Base-by-base conservation (phyloP, 2,888 invertebrate genomes). In the Chrysodeixis includens region DNA sequence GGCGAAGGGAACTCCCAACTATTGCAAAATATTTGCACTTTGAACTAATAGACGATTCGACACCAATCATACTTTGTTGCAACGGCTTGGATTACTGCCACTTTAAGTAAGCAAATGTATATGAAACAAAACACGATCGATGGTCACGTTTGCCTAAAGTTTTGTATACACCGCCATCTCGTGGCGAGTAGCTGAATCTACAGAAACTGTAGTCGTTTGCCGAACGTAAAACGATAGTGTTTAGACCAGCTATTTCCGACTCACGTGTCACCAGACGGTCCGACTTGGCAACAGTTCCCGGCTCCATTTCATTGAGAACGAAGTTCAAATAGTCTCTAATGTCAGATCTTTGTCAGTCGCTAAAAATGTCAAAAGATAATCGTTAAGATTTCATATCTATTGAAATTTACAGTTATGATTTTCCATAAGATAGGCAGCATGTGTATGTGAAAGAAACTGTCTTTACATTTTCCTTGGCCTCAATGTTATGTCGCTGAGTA, bases 221-320 rank as follows among this genome's bases (percentile, higher is more conserved):
- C 65, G 63, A 74, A 68, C 76, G 81, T 78, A 81, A 83, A 86
- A 79, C 65, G 76, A 83, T 82, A 79, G 79, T 78, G 78, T 74
- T 77, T 78, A 80, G 77, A 70, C 74, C 76, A 84, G 85, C 83
- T 92, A 94, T 93, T 94, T 93, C 88, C 83, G 89, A 87, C 84
- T 84, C 82, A 78, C 85, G 84, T 92, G 91, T 89, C 90, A 87
- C 88, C 82, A 81, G 83, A 84, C 82, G 71, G 79, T 71, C 69
- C 81, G 86, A 89, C 85, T 94, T 94, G 94, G 94, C 94, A 94
- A 90, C 92, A 86, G 82, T 75, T 75, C 74, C 70, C 76, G 82
- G 81, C 87, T 82, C 85, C 85, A 85, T 86, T 88, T 86, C 86
- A 87, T 85, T 84, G 86, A 88, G 90, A 88, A 89, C 90, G 89